These are phyloP conservation scores for Chaenogobius annularis DNA, from an alignment of 2,113 vertebrate species.

Conservation along the genomic window DNA sequence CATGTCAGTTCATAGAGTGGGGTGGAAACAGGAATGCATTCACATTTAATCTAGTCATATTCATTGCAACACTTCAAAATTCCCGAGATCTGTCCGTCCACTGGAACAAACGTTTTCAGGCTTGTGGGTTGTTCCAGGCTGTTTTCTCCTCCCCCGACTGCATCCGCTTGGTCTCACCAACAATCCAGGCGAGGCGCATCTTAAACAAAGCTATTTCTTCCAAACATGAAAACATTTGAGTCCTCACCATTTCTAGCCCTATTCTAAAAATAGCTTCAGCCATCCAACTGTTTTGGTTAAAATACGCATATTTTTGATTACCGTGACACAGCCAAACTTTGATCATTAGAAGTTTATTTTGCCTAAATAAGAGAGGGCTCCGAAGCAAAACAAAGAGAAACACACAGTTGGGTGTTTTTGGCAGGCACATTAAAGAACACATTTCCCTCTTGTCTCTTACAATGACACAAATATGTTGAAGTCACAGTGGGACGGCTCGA, in stretches of 20 bases:
- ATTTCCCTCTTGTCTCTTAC: conserved; percentile 2
- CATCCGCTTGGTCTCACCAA: too few species aligned
- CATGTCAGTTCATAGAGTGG: too few species aligned
- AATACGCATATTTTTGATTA: conserved; percentile 18
- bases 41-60: too few species aligned
- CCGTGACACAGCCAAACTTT: conserved; percentile 35
- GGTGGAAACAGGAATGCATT: too few species aligned
- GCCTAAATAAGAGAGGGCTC: neutral
- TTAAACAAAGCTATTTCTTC: too few species aligned
- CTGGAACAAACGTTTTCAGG: too few species aligned
- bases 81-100: too few species aligned
- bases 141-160: too few species aligned
- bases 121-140: too few species aligned
- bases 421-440: conserved; percentile 23
- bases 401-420: conserved; percentile 10
- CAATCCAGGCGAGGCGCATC: too few species aligned
- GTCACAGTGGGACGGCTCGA: conserved; percentile 38
- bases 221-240: too few species aligned
- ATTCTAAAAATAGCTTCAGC: conserved; percentile 42
- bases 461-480: conserved; percentile 40
- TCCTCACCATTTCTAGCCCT: conserved; percentile 14
- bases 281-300: conserved; percentile 14
- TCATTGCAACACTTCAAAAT: too few species aligned
- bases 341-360: conserved; percentile 26
- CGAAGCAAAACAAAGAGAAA: conserved; percentile 27